Conservation (phyloP, 2,797 vertebrate species). For the Anguilla marmorata region DNA sequence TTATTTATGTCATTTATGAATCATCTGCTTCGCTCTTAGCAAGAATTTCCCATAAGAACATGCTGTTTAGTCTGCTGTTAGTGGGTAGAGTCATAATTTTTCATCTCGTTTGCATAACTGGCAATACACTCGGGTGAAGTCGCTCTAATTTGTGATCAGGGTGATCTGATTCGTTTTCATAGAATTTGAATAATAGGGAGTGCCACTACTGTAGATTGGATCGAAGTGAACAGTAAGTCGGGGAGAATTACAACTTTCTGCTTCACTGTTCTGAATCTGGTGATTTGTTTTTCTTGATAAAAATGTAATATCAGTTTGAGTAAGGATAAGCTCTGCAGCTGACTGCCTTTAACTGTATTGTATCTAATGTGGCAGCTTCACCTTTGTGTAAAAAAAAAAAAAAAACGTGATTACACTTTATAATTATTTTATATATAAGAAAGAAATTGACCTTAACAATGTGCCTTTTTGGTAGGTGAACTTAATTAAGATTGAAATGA, state of each 20-base stretch:
- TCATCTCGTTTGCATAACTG: constrained; percentile 29
- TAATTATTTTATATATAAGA: too few species aligned
- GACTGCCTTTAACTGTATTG: neutral
- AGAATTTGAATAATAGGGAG: neutral
- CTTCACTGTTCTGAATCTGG: neutral
- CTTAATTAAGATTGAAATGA: neutral
- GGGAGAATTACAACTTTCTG: neutral
- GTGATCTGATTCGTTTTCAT: constrained; percentile 34
- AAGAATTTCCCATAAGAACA: constrained; percentile 58
- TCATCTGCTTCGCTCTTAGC: constrained; percentile 53
- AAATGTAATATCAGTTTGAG: neutral
- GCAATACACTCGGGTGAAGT: constrained; percentile 31
- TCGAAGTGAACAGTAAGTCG: neutral
- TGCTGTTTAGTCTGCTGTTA: constrained; percentile 48
- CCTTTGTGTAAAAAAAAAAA: constrained; percentile 1
- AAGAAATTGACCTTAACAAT: neutral
- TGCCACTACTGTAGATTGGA: neutral
- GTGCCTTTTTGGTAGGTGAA: neutral
- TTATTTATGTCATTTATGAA: constrained; percentile 56
- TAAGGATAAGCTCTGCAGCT: neutral
- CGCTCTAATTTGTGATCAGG: neutral
- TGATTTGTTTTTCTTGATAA: neutral
- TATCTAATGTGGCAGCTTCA: neutral
- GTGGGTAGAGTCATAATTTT: constrained; percentile 54
- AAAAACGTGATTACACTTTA: too few species aligned